Evolutionary conservation across 1,140 invertebrate genomes (phyloP), one percentile per base, ranked within the genome.

Genomic region (Drosophila watanabei): DNA sequence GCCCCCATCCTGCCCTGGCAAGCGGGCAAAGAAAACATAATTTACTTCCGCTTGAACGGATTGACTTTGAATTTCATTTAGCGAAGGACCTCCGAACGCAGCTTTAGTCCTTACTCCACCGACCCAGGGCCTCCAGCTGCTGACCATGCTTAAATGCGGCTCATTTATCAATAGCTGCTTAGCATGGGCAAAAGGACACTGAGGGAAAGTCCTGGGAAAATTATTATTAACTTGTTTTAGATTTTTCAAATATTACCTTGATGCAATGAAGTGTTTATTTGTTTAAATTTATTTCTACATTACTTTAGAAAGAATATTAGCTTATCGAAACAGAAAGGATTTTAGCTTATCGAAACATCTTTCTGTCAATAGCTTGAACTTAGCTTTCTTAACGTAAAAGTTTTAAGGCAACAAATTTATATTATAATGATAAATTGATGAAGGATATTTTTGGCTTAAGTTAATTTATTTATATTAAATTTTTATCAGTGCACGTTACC

Each of bases 61-160:
- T 90, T 90, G 82, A 90, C 86, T 90, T 90, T 90, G 86, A 75
- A 90, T 85, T 90, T 90, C 79, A 90, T 90, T 90, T 90, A 90
- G 68, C 85, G 49, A 30, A n/a, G 48, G 57, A 43, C 45, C 48
- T 37, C 58, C 5, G 56, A 76, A 30, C 63, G 41, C 52, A 9
- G 33, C 20, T 48, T 28, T 54, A 43, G 43, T 51, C 32, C 45
- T 16, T 13, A 37, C 35, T 0, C 28, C 30, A 30, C 8, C 20
- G 9, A 6, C 37, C 16, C 24, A 51, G 57, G 16, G 11, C 39
- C n/a, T 33, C 58, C 49, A 69, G 80, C 54, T 90, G 85, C 86
- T 88, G 81, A 89, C 85, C 80, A 71, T 75, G 79, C 81, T 89
- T 79, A 85, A 89, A 82, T 85, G 82, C 72, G 82, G 77, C 86